Conservation (phyloP, 1,140 invertebrate species). For the Vanessa tameamea region DNA sequence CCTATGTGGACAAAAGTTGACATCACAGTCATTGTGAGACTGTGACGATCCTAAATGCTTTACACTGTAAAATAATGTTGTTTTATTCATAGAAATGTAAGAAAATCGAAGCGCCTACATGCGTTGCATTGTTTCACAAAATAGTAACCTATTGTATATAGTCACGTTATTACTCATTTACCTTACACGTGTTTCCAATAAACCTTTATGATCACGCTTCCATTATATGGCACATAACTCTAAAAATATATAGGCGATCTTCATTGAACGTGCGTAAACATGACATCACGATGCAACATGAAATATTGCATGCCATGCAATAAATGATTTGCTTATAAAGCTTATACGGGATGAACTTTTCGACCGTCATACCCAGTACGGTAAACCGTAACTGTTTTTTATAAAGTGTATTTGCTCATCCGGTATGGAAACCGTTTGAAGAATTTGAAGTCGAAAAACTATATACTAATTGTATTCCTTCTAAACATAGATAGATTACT, state of each 20-base stretch:
- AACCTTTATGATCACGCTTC: conserved; percentile 71
- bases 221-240: conserved; percentile 67
- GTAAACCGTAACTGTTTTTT: too few species aligned
- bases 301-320: conserved; percentile 8
- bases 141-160: conserved; percentile 16
- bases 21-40: too few species aligned
- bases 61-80: too few species aligned
- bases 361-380: neutral
- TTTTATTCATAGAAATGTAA: too few species aligned
- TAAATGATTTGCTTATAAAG: conserved; percentile 2
- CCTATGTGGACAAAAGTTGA: too few species aligned
- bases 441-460: too few species aligned
- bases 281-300: conserved; percentile 19
- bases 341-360: too few species aligned
- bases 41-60: too few species aligned
- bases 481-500: too few species aligned
- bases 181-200: conserved; percentile 73
- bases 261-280: conserved; percentile 56
- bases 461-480: too few species aligned
- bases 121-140: conserved; percentile 17
- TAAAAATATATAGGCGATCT: conserved; percentile 66
- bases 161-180: conserved; percentile 39
- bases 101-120: neutral
- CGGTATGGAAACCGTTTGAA: too few species aligned
- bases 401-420: too few species aligned